Percentiles rank a stretch among this genome's conserved stretches.
Evolutionary conservation across 2,797 vertebrate genomes (phyloP).

Genomic region (Parotocinclus haroldoi): DNA sequence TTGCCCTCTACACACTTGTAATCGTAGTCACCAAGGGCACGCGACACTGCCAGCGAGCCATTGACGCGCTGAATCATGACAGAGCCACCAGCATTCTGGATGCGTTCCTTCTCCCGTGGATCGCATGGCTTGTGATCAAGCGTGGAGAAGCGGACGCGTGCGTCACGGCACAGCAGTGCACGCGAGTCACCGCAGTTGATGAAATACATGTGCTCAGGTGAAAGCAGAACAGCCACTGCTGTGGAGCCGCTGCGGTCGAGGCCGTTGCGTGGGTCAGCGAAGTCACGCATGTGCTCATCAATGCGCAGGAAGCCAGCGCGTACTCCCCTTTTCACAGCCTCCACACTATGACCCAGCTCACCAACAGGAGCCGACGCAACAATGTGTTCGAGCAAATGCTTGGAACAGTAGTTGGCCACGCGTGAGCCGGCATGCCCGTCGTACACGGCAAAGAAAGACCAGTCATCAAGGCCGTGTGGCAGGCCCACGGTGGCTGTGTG

Average conservation of each 20-base stretch:
- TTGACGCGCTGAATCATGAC: constrained; percentile 99
- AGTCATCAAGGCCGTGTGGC: constrained; percentile 88
- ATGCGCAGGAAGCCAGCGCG: constrained; percentile 95
- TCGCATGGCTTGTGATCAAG: constrained; percentile 99
- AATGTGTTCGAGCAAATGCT: constrained; percentile 95
- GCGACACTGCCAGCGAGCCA: constrained; percentile 93
- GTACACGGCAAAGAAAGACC: constrained; percentile 98
- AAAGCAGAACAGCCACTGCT: constrained; percentile 92
- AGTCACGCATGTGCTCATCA: constrained; percentile 98
- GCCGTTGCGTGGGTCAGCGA: constrained; percentile 94
- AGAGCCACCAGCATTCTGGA: constrained; percentile 97
- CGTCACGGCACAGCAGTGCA: constrained; percentile 88
- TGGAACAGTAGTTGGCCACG: constrained; percentile 95
- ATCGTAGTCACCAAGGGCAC: constrained; percentile 96
- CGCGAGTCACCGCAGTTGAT: constrained; percentile 98
- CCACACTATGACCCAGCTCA: constrained; percentile 70
- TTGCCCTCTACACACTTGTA: constrained; percentile 98
- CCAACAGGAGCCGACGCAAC: constrained; percentile 78
- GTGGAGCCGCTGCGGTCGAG: constrained; percentile 99
- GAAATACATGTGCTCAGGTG: constrained; percentile 91
- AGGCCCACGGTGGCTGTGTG: constrained; percentile 94
- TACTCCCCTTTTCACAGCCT: constrained; percentile 90
- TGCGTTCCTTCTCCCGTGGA: constrained; percentile 93
- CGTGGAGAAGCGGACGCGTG: constrained; percentile 93
- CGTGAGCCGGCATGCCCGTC: constrained; percentile 96